phyloP scores from a whole-genome alignment of 2,888 invertebrate species.

The Beris chalybata region DNA sequence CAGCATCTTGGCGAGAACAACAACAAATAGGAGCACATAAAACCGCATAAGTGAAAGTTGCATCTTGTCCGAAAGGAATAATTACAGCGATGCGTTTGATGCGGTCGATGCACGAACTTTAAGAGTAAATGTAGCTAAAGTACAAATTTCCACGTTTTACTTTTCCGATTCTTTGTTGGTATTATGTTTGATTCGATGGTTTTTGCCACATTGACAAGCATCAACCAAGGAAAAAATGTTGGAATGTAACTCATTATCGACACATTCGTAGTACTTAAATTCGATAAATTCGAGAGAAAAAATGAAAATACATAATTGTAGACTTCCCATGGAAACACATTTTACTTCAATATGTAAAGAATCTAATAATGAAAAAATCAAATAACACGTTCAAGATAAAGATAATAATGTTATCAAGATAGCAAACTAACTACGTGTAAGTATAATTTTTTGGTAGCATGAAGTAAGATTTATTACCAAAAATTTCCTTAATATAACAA shows the following conservation, averaged over 20 bases:
- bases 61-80: constrained; percentile 28
- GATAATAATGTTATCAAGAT: neutral
- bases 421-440: too few relatives aligned
- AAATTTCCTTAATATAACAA: too few relatives aligned
- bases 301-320: neutral
- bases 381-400: neutral
- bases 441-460: too few relatives aligned
- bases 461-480: too few relatives aligned
- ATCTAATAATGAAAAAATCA: neutral
- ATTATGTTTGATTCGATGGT: too few relatives aligned
- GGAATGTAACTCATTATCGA: neutral
- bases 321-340: neutral
- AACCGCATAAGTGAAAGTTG: constrained; percentile 32
- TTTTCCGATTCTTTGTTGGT: too few relatives aligned
- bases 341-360: neutral
- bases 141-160: too few relatives aligned
- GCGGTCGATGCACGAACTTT: constrained; percentile 14
- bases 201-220: neutral
- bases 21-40: constrained; percentile 1
- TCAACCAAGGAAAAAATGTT: neutral
- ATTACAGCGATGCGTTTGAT: constrained; percentile 30
- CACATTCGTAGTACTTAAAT: neutral
- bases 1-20: neutral
- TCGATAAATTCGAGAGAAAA: neutral
- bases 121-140: too few relatives aligned